These are phyloP conservation scores for Parnassius glacialis DNA, from an alignment of 2,888 invertebrate genomes.

Conservation along the genomic window DNA sequence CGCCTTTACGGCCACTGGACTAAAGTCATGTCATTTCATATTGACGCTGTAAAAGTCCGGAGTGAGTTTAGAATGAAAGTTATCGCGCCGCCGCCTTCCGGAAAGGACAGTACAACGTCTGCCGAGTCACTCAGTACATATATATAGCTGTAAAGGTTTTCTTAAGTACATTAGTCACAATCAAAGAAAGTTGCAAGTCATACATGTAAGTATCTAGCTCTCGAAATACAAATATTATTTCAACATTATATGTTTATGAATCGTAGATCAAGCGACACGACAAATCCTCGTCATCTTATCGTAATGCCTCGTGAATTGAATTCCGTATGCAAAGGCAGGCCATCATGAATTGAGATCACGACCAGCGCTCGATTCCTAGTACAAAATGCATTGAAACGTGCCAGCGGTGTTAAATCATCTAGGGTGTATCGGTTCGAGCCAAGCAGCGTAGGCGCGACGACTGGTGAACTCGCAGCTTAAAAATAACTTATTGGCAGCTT, in stretches of 20 bases:
- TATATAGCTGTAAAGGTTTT: no score
- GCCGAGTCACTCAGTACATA: no score
- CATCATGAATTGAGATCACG: conserved; percentile 24
- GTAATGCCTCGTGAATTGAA: conserved; percentile 16
- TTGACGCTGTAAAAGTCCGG: no score
- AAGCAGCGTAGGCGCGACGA: conserved; percentile 40
- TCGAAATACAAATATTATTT: conserved; percentile 15
- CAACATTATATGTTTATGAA: conserved; percentile 9
- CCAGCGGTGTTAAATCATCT: conserved; percentile 40
- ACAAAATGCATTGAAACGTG: conserved; percentile 43
- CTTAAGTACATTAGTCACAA: no score
- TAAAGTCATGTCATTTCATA: no score
- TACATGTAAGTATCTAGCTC: not conserved
- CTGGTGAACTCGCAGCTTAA: conserved; percentile 50
- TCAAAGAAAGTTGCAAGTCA: no score
- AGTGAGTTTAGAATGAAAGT: no score
- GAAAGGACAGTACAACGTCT: no score
- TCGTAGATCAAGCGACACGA: conserved; percentile 13
- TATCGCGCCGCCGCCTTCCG: no score
- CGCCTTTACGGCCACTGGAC: no score
- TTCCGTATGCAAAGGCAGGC: conserved; percentile 13
- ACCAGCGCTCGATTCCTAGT: conserved; percentile 32
- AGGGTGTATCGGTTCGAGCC: conserved; percentile 31
- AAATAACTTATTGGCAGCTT: conserved; percentile 28
- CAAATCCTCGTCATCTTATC: conserved; percentile 17